Base-by-base conservation (phyloP, 2,797 vertebrate genomes). In the Pipistrellus pygmaeus region DNA sequence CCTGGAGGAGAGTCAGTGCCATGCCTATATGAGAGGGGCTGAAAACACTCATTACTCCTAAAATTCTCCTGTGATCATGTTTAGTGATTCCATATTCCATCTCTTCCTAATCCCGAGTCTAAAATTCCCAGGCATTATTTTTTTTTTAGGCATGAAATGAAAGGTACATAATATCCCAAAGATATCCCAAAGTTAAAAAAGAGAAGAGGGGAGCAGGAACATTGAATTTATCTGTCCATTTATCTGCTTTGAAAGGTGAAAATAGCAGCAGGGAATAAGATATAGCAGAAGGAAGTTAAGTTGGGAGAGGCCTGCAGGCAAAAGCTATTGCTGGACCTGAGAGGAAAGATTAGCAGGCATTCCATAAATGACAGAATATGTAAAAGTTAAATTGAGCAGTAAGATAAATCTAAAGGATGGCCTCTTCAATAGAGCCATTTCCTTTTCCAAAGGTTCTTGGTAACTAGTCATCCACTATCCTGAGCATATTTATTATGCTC, bases 361-460 rank as follows among this genome's bases (percentile, higher is more conserved):
- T 87, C 44, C 21, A 55, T 12, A 77, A 84, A n/a, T 35, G 55
- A n/a, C 9, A 21, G 46, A 66, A 38, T 1, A 30, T 35, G 85
- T 46, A 55, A 55, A 5, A 69, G 93, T 87, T 69, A 95, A 94
- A 80, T 3, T 4, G 51, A 88, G n/a, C 88, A 83, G 82, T 32
- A 76, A 90, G 90, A 88, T 81, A 84, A 89, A 92, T 30, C 0
- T 72, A 41, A 90, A 95, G 77, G 94, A 93, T 25, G 81, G 73
- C 84, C 64, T 55, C 77, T 96, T 84, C 66, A 27, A 8, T 30
- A 41, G 32, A 68, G 60, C 82, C 13, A 57, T 64, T 95, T 96
- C 85, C 88, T 90, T 77, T 75, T 62, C 38, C 71, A 83, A 90
- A 92, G 83, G 51, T 83, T 81, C 71, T 92, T 95, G 71, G 84